Conservation (phyloP, 1,140 invertebrate species). For the Drosophila kikkawai region DNA sequence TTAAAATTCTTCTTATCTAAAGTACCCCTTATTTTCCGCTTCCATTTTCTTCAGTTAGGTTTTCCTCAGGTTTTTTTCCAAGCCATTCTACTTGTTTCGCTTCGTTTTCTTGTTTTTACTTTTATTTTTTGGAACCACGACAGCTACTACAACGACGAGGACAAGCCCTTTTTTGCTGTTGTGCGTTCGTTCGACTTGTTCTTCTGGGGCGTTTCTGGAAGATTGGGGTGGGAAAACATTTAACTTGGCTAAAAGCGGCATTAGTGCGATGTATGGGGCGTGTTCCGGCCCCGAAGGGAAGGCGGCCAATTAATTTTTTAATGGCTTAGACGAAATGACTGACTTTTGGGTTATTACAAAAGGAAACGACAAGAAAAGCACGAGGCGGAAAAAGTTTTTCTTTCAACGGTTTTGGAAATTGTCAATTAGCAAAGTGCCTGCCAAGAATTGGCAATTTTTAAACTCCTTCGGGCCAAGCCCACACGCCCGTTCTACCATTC, state of each 20-base stretch:
- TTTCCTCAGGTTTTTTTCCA: conserved; percentile 35
- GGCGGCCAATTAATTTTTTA: conserved; percentile 81
- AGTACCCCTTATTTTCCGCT: background rate
- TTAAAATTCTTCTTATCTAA: background rate
- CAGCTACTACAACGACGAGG: conserved; percentile 40
- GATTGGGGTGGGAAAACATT: conserved; percentile 63
- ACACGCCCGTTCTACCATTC: background rate
- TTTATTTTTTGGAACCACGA: conserved; percentile 43
- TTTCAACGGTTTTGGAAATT: conserved; percentile 60
- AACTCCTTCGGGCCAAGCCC: conserved; percentile 30
- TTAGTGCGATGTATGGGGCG: conserved; percentile 79
- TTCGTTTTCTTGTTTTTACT: conserved; percentile 22
- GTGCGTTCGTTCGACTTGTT: conserved; percentile 32
- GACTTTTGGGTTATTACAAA: conserved; percentile 72
- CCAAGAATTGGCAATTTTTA: conserved; percentile 58
- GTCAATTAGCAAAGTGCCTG: conserved; percentile 79
- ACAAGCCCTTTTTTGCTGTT: conserved; percentile 69
- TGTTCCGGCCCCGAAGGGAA: conserved; percentile 52
- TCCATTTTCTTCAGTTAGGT: conserved; percentile 5
- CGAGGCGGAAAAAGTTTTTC: conserved; percentile 44
- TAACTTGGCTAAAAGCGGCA: conserved; percentile 70
- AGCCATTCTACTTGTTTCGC: conserved; percentile 34
- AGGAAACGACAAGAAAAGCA: conserved; percentile 26
- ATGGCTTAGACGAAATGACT: conserved; percentile 80
- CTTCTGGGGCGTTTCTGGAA: conserved; percentile 24